Base-by-base conservation (phyloP, 2,113 vertebrate genomes). In the Micromys minutus region DNA sequence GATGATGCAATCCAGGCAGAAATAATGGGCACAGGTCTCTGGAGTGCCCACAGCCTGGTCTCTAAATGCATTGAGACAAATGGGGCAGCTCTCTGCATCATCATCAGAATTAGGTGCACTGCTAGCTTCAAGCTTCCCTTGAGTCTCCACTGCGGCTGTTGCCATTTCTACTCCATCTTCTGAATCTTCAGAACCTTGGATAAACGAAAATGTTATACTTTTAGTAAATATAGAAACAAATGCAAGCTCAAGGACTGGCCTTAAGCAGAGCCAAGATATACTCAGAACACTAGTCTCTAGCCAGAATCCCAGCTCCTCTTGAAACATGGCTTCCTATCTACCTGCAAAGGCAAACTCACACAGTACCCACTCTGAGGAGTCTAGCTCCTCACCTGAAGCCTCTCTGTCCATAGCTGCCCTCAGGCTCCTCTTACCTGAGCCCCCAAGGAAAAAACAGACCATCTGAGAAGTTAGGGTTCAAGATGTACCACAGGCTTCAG, bases 1-100 rank as follows among this genome's bases (percentile, higher is more conserved):
- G 29, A 99, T 97, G 0, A 99, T 99, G 97, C 99, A 99, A 97
- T 99, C 99, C 47, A 99, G 98, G 97, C 99, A 99, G 98, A 99
- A 99, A 96, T 99, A 99, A 97, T 99, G 99, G 95, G 98, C 98
- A 87, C 99, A 99, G 98, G 76, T 99, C 98, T 99, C 99, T 0
- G 99, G 99, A 0, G 99, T 99, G 36, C 99, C 99, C 95, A 99
- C 99, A 4, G 98, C 99, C 98, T 99, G 99, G 96, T 98, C 99
- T 89, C 97, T 98, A 91, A 99, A 99, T 0, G 98, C 98, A 91
- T 99, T 99, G 84, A 99, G 99, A 96, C 99, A 99, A 95, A 99
- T 99, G 0, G 99, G 99, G 97, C 99, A 99, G 96, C 98, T 99
- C 65, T 99, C 99, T 0, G 98, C 52, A 0, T 99, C 99, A 15